A percentile compares a stretch with the other conserved stretches of the same genome.
Conservation (phyloP, 2,797 vertebrate genomes). For the Sebastes wilsoni region DNA sequence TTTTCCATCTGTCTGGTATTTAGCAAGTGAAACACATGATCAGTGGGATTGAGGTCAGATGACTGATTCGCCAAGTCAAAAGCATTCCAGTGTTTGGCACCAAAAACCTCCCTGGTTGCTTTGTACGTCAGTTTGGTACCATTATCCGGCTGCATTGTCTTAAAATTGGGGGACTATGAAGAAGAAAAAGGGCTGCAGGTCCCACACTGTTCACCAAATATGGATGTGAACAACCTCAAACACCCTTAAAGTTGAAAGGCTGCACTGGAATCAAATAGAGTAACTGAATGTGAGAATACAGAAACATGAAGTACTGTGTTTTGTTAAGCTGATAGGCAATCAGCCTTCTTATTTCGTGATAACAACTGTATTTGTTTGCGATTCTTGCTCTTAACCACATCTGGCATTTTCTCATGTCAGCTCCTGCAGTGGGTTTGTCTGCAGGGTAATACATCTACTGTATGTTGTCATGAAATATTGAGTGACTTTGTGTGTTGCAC, state of each 20-base stretch:
- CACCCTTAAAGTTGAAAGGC: neutral
- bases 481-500: neutral
- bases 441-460: neutral
- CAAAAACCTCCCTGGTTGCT: neutral
- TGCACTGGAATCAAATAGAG: neutral
- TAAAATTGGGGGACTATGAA: fast-evolving
- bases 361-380: neutral
- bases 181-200: neutral
- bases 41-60: constrained; percentile 1
- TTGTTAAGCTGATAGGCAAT: neutral
- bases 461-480: neutral
- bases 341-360: neutral
- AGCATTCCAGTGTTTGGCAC: neutral
- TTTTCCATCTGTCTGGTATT: constrained; percentile 1
- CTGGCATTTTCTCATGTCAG: constrained; percentile 1
- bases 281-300: neutral
- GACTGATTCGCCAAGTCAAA: neutral
- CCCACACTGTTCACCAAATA: neutral
- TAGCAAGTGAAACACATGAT: constrained; percentile 5
- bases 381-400: neutral
- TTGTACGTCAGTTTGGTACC: neutral
- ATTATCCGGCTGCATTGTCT: neutral
- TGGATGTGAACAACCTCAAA: neutral
- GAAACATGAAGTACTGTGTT: neutral
- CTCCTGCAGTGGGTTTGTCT: neutral